Base-by-base conservation (phyloP, 1,140 invertebrate species). In the Brachionus asplanchnoidis region DNA sequence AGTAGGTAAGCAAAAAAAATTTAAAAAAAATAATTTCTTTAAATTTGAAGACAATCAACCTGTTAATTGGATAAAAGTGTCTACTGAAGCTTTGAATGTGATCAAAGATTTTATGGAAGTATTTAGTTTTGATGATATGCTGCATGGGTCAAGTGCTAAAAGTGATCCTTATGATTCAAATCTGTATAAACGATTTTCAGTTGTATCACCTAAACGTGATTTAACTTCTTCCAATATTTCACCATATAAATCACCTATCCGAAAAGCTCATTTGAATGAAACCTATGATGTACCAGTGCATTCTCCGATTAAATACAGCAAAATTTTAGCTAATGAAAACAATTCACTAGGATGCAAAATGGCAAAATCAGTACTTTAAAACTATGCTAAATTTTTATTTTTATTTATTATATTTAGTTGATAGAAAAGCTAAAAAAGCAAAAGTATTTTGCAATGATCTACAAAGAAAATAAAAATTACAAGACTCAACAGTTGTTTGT, bases 1-100 rank as follows among this genome's bases (percentile, higher is more conserved):
- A 73, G 68, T 73, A 42, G 23, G 32, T 46, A n/a, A 8, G 3
- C 12, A 3, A 73, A 68, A 36, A 32, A 28, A 28, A 1, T n/a
- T 12, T 8, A 40, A 36, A 36, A 73, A 32, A 79, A 65, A 14
- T 7, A 17, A 32, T 32, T 17, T 36, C 3, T 53, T 23, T 5
- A n/a, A 65, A 12, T n/a, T 56, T 53, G 6, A 23, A 82, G 53
- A 36, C 28, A 82, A 65, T 20, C 79, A 82, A 46, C 79, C 79
- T 5, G 40, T 68, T 20, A 82, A 82, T 36, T 82, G 79, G 79
- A 82, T 12, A 14, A 82, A 82, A 82, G 32, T 82, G 8, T 82
- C 79, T 11, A 82, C 60, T 65, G 79, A 82, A 82, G 53, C 79
- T 14, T 20, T 82, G 9, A 60, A 82, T 40, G 65, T 82, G 40